Percentiles rank a stretch among this genome's conserved stretches.
Conservation (phyloP, 2,113 vertebrate species). For the Dolichotis patagonum region DNA sequence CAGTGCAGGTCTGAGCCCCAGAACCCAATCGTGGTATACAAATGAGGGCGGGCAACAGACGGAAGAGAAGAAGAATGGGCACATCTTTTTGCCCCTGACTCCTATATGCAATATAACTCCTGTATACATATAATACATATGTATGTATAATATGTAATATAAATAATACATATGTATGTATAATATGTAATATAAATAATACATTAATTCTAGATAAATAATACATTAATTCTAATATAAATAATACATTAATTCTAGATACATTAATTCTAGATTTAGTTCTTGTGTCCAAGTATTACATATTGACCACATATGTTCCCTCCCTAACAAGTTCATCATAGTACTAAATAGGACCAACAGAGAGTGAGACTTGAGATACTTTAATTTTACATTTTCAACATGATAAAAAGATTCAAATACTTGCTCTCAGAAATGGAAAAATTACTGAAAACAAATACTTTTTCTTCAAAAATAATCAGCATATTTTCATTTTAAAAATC, state of each 20-base stretch:
- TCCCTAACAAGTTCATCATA: neutral
- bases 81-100: neutral
- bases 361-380: neutral
- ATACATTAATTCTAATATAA: no score
- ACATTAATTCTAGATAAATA: no score
- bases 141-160: no score
- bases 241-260: no score
- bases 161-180: no score
- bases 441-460: neutral
- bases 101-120: neutral
- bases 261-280: no score
- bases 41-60: neutral
- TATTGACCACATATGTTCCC: neutral
- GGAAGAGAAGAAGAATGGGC: neutral
- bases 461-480: constrained; percentile 19
- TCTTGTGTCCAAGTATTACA: neutral
- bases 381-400: constrained; percentile 47
- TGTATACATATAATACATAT: no score
- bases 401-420: neutral
- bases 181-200: no score
- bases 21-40: neutral
- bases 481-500: neutral
- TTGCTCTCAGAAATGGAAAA: constrained; percentile 29
- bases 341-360: neutral
- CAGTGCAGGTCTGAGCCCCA: neutral